Percentiles rank a stretch among this genome's conserved stretches.
Evolutionary conservation across 1,140 invertebrate species (phyloP).

Genomic region (Leptestheria dahalacensis): DNA sequence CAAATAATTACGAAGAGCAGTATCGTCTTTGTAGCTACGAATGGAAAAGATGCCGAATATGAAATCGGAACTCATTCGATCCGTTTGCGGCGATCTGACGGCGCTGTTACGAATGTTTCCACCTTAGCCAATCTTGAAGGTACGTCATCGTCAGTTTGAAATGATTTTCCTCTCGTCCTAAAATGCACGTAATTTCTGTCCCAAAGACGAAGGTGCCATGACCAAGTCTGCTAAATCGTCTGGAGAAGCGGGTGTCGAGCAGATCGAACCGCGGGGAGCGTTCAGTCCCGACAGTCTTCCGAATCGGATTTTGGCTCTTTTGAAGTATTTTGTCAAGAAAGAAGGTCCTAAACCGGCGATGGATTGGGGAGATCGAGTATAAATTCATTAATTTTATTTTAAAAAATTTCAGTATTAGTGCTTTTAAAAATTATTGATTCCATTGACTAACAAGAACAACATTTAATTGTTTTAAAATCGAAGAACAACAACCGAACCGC

Average conservation of each 20-base stretch:
- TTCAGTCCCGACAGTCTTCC: conserved; percentile 18
- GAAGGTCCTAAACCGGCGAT: background rate
- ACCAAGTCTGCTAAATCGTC: conserved; percentile 7
- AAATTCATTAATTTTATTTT: background rate
- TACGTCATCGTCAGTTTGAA: background rate
- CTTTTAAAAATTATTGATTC: no score
- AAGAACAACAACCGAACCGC: no score
- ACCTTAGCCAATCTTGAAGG: conserved; percentile 28
- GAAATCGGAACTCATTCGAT: conserved; percentile 35
- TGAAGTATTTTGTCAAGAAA: conserved; percentile 32
- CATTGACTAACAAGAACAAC: no score
- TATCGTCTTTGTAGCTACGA: background rate
- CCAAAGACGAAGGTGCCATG: conserved; percentile 1
- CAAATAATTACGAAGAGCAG: background rate
- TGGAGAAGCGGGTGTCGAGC: conserved; percentile 9
- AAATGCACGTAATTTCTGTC: background rate
- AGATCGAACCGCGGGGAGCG: background rate
- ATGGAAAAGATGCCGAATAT: conserved; percentile 21
- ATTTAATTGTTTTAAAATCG: no score
- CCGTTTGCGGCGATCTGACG: conserved; percentile 29
- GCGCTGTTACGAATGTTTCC: conserved; percentile 31
- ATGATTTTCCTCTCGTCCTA: no score
- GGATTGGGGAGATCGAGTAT: background rate
- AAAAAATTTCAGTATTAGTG: no score
- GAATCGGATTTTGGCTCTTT: conserved; percentile 33